phyloP scores from a whole-genome alignment of 2,888 invertebrate species.

The Nycteola revayana region DNA sequence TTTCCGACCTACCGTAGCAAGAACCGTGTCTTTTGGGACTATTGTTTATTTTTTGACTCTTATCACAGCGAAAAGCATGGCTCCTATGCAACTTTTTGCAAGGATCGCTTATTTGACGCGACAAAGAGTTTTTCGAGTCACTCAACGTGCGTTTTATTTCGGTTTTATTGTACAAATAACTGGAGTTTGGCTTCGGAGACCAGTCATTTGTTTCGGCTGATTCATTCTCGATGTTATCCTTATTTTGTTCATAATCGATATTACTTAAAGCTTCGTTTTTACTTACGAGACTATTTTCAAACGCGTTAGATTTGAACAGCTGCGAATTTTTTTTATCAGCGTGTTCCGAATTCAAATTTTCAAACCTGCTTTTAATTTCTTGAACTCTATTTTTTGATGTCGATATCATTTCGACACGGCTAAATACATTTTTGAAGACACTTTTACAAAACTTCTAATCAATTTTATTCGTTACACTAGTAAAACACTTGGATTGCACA shows the following conservation, averaged over 20 bases:
- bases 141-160: conserved; percentile 53
- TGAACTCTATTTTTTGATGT: conserved; percentile 81
- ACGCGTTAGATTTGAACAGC: conserved; percentile 32
- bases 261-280: conserved; percentile 30
- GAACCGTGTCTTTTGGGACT: conserved; percentile 62
- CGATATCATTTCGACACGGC: conserved; percentile 66
- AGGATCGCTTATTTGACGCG: conserved; percentile 75
- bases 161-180: conserved; percentile 62
- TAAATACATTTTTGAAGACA: conserved; percentile 53
- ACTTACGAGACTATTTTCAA: conserved; percentile 11
- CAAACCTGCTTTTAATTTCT: conserved; percentile 85
- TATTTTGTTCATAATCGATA: conserved; percentile 28
- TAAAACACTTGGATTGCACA: conserved; percentile 2
- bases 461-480: conserved; percentile 1
- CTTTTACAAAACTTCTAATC: conserved; percentile 4
- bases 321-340: conserved; percentile 32
- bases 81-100: conserved; percentile 81
- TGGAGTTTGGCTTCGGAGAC: conserved; percentile 53
- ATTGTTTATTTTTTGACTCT: conserved; percentile 55
- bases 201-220: conserved; percentile 41
- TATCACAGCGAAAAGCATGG: conserved; percentile 82
- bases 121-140: conserved; percentile 57
- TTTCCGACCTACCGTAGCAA: conserved; percentile 65
- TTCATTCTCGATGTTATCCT: conserved; percentile 29
- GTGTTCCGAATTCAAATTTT: conserved; percentile 67